Evolutionary conservation across 2,888 invertebrate genomes (phyloP).

Genomic region (Tiliacea citrago): DNA sequence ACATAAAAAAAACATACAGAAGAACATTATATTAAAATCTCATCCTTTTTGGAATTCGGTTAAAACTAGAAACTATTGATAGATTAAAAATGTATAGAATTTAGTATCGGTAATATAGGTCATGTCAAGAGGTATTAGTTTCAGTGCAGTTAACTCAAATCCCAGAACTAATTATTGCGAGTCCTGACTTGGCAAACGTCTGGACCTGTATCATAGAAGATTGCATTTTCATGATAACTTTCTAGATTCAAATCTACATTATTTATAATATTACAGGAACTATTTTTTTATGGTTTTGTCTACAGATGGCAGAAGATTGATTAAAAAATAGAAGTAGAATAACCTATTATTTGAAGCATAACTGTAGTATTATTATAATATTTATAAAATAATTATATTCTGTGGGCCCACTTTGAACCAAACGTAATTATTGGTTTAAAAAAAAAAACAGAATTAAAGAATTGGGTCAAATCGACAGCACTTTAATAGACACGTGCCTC

Average conservation of each 20-base stretch:
- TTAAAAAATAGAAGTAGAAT: background rate
- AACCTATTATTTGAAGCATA: background rate
- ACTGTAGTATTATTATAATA: background rate
- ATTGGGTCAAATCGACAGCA: conserved; percentile 34
- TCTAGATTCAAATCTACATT: conserved; percentile 8
- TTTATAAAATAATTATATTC: conserved; percentile 8
- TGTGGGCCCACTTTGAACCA: background rate
- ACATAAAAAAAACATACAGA: too few relatives aligned
- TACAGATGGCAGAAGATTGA: too few relatives aligned
- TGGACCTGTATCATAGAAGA: conserved; percentile 34
- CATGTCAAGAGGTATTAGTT: conserved; percentile 51
- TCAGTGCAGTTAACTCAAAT: conserved; percentile 53
- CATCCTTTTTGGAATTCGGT: too few relatives aligned
- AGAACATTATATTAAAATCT: too few relatives aligned
- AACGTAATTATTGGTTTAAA: conserved; percentile 14
- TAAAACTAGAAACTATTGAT: background rate
- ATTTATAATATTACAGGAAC: background rate
- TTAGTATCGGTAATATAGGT: conserved; percentile 35
- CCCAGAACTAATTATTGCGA: conserved; percentile 57
- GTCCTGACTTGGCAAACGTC: conserved; percentile 47
- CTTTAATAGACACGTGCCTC: conserved; percentile 2
- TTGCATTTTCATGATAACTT: conserved; percentile 44
- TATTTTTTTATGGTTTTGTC: background rate
- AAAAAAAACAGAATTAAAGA: conserved; percentile 3
- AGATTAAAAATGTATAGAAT: conserved; percentile 9